Percentiles rank a stretch among this genome's conserved stretches.
These are phyloP conservation scores for Limonius californicus DNA, from an alignment of 1,140 invertebrate species.

Conservation along the genomic window DNA sequence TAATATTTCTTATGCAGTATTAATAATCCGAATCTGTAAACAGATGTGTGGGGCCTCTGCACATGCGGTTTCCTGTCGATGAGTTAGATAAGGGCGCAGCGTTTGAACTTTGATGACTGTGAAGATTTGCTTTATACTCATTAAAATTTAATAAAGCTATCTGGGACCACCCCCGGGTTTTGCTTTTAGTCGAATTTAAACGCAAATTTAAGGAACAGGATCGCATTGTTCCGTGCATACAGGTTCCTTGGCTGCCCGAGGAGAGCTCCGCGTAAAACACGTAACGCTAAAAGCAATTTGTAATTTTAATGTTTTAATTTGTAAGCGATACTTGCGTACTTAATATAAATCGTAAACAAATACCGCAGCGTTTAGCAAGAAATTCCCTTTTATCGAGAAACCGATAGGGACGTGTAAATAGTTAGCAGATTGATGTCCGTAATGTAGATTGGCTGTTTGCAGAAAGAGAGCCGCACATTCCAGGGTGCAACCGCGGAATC, in stretches of 20 bases:
- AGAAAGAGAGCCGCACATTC: constrained; percentile 26
- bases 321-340: background rate
- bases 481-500: constrained; percentile 26
- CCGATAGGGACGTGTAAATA: constrained; percentile 19
- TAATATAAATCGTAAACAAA: constrained; percentile 5
- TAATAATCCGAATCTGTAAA: constrained; percentile 8
- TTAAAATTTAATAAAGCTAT: constrained; percentile 11
- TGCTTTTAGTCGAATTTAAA: no score
- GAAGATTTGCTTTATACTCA: constrained; percentile 9
- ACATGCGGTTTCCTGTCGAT: constrained; percentile 13
- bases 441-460: constrained; percentile 23
- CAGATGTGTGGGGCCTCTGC: constrained; percentile 9
- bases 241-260: no score
- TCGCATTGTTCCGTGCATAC: no score
- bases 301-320: background rate
- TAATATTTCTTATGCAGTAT: constrained; percentile 7
- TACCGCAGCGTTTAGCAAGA: background rate
- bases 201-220: no score
- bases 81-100: constrained; percentile 9
- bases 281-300: no score
- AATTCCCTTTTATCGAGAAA: constrained; percentile 11
- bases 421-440: constrained; percentile 23
- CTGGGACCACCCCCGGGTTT: background rate
- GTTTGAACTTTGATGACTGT: constrained; percentile 10
- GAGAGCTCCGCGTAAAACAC: no score